phyloP scores from a whole-genome alignment of 2,888 invertebrate species.

The Cybosia mesomella region DNA sequence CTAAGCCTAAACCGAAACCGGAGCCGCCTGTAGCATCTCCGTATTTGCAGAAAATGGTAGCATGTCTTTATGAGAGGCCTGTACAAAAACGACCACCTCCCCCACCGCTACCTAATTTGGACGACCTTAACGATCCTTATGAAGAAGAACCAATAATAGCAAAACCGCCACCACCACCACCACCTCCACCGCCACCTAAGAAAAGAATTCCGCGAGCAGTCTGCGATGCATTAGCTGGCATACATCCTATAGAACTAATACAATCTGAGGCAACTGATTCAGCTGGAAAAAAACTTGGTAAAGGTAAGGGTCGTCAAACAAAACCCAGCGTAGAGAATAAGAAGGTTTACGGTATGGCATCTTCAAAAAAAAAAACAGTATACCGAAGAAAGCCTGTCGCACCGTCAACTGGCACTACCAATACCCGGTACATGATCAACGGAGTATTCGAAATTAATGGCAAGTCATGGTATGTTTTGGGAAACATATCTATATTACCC shows the following conservation, averaged over 20 bases:
- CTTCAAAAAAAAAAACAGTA: conserved; percentile 35
- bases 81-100: conserved; percentile 57
- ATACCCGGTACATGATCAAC: conserved; percentile 70
- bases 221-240: conserved; percentile 74
- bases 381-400: conserved; percentile 60
- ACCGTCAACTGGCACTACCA: conserved; percentile 67
- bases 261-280: conserved; percentile 34
- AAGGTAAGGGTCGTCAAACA: conserved; percentile 52
- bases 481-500: conserved; percentile 65
- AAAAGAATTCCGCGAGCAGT: conserved; percentile 65
- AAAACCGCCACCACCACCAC: conserved; percentile 67
- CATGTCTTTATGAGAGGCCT: conserved; percentile 62
- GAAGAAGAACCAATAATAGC: conserved; percentile 65
- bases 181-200: conserved; percentile 75
- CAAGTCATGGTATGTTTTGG: conserved; percentile 66
- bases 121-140: conserved; percentile 71
- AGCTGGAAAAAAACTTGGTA: conserved; percentile 17
- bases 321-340: conserved; percentile 61
- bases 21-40: conserved; percentile 65
- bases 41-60: conserved; percentile 71
- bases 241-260: conserved; percentile 58
- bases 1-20: conserved; percentile 59
- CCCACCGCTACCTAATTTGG: conserved; percentile 72
- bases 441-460: conserved; percentile 69
- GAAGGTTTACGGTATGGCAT: conserved; percentile 67